phyloP scores from a whole-genome alignment of 2,888 invertebrate genomes.

The Caenorhabditis afra region DNA sequence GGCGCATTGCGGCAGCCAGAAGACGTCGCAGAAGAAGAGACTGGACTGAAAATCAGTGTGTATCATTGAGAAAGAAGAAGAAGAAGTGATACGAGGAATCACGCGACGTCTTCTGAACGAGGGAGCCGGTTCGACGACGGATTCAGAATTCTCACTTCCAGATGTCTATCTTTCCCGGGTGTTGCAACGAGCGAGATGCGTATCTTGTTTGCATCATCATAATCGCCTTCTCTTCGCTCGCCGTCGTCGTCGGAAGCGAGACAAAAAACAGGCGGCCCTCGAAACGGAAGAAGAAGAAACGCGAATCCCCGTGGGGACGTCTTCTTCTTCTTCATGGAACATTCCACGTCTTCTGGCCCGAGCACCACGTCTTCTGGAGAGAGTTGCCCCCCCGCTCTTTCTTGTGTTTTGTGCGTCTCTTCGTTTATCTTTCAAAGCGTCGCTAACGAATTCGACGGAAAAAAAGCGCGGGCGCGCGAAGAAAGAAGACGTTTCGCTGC shows the following conservation, averaged over 20 bases:
- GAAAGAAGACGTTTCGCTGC: neutral
- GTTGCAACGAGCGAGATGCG: constrained; percentile 21
- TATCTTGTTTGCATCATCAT: constrained; percentile 1
- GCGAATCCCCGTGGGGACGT: neutral
- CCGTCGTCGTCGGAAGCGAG: neutral
- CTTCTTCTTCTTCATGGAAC: too few species aligned
- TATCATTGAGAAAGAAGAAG: constrained; percentile 12
- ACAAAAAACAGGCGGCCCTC: neutral
- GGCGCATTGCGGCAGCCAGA: too few species aligned
- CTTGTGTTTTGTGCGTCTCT: constrained; percentile 15
- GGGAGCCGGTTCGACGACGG: neutral
- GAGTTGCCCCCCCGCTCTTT: neutral
- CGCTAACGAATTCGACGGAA: constrained; percentile 47
- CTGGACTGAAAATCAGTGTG: constrained; percentile 34
- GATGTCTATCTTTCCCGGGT: neutral
- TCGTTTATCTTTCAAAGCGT: constrained; percentile 13
- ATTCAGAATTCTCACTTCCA: neutral
- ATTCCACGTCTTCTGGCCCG: too few species aligned
- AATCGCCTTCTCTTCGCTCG: too few species aligned
- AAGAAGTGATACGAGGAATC: constrained; percentile 10
- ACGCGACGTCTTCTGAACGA: neutral
- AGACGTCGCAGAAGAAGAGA: neutral
- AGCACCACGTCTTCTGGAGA: neutral
- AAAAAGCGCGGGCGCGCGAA: too few species aligned
- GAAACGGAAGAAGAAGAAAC: constrained; percentile 4